Conservation (phyloP, 2,797 vertebrate genomes). For the Limosa lapponica region DNA sequence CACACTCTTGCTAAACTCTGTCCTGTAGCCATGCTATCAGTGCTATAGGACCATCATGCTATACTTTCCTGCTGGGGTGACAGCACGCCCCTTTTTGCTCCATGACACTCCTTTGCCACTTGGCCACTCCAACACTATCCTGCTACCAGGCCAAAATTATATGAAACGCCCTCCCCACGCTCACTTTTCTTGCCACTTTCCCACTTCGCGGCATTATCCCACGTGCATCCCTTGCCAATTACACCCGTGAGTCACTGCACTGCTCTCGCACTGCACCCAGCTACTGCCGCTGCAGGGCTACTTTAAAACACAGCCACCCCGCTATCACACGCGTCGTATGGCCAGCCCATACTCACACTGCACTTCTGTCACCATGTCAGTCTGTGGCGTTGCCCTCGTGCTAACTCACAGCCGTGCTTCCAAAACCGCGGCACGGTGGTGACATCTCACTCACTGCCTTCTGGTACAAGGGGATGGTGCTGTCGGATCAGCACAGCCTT, state of each 20-base stretch:
- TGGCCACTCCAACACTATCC: neutral
- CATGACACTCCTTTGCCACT: neutral
- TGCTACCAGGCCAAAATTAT: neutral
- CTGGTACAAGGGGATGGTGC: neutral
- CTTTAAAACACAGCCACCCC: neutral
- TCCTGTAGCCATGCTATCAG: neutral
- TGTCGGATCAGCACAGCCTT: neutral
- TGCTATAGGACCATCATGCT: neutral
- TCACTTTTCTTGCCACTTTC: neutral
- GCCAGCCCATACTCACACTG: neutral
- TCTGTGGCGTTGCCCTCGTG: fast-evolving
- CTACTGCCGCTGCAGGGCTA: neutral
- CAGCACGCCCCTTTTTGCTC: neutral
- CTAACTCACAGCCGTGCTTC: neutral
- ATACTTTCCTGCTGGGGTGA: neutral
- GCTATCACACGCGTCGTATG: fast-evolving
- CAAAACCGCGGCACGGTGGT: neutral
- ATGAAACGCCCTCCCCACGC: neutral
- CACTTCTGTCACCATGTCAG: neutral
- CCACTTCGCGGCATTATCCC: neutral
- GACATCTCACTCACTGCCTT: neutral
- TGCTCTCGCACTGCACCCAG: neutral
- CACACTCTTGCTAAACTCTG: neutral
- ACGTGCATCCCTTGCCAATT: neutral
- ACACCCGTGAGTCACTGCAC: neutral